Conservation (phyloP, 2,113 vertebrate species). For the Procavia capensis region DNA sequence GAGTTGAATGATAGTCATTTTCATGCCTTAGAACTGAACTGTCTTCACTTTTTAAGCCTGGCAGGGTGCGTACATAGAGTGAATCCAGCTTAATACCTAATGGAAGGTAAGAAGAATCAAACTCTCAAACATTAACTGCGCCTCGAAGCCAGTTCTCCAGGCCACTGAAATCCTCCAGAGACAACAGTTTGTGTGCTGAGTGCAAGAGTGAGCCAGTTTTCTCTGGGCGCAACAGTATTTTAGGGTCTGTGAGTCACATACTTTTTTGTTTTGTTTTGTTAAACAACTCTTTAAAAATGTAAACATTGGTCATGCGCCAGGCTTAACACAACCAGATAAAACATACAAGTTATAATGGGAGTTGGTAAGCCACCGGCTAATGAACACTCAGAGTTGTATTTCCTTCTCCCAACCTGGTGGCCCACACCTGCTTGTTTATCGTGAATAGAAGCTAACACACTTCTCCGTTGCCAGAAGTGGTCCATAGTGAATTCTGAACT, state of each 20-base stretch:
- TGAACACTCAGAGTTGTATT: background rate
- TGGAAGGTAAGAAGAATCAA: background rate
- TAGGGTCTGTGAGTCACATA: background rate
- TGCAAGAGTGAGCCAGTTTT: fast-evolving
- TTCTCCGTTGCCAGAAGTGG: background rate
- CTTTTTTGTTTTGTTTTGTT: background rate
- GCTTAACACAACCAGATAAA: background rate
- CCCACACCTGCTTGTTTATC: background rate
- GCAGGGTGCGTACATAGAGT: background rate
- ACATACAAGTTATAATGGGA: background rate
- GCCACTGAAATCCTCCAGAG: background rate
- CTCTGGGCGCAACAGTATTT: too few relatives aligned
- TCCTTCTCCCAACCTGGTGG: background rate
- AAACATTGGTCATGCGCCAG: background rate
- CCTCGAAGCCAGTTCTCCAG: background rate
- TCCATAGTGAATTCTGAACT: background rate
- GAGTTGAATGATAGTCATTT: background rate
- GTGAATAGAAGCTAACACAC: background rate
- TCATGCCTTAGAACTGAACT: background rate
- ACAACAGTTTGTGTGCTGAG: background rate
- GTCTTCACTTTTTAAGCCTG: background rate
- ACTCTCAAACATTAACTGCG: background rate
- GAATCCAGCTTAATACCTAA: background rate
- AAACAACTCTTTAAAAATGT: background rate
- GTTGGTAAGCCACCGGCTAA: background rate